Percentiles rank a stretch among this genome's conserved stretches.
phyloP scores from a whole-genome alignment of 2,113 vertebrate genomes.

The Orientallactaga bullata region DNA sequence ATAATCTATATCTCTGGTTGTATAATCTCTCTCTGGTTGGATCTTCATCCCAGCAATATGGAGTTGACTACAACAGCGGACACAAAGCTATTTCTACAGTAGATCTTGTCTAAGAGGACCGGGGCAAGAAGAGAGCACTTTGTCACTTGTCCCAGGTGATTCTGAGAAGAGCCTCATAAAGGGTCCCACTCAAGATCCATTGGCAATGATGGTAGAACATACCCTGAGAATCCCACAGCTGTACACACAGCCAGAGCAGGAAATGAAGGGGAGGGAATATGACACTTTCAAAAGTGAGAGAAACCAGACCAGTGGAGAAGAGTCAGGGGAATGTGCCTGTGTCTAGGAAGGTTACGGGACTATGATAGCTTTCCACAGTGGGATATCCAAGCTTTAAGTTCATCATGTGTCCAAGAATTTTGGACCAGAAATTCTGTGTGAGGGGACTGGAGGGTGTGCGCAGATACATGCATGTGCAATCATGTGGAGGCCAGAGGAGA shows the following conservation, averaged over 20 bases:
- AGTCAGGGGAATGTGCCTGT: rapidly evolving
- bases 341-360: background rate
- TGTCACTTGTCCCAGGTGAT: background rate
- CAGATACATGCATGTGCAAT: no score
- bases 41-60: no score
- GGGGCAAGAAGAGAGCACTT: background rate
- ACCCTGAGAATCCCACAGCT: background rate
- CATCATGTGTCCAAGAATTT: no score
- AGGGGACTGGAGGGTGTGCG: no score
- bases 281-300: background rate
- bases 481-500: no score
- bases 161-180: background rate
- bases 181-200: background rate
- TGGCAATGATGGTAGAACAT: background rate
- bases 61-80: no score
- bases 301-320: background rate
- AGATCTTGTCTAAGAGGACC: background rate
- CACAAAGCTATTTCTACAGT: background rate
- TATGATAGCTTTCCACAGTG: rapidly evolving
- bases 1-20: no score
- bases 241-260: rapidly evolving
- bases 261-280: background rate
- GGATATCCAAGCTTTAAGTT: rapidly evolving
- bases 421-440: background rate
- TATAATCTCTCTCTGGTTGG: no score